Evolutionary conservation across 2,797 vertebrate genomes (phyloP), one percentile per base, ranked within the genome.

Genomic region (Lagodon rhomboides): DNA sequence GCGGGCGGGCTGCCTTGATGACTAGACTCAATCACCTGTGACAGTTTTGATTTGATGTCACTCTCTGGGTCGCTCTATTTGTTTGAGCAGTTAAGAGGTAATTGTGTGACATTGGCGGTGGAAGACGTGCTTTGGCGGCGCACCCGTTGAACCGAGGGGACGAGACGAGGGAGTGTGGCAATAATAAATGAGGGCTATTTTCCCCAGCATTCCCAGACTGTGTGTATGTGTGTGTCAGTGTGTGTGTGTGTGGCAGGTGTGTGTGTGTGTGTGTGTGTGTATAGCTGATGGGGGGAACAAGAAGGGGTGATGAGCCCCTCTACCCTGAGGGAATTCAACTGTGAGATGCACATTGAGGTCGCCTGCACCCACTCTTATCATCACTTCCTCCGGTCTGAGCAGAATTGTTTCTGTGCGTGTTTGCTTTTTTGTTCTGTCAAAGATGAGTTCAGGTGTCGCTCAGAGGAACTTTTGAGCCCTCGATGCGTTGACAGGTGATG

Each of bases 41-140:
- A 98, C 97, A 98, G 95, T 97, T 97, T 96, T 98, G 96, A 98
- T 98, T 98, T 97, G 96, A 96, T 99, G 97, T 99, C 98, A 99
- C 97, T 98, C 97, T 96, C 94, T 93, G 94, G 93, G 96, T 96
- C 96, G 96, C 96, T 96, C 96, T 97, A 97, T 99, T 99, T 99
- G 97, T 99, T 98, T 98, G 98, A 98, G 96, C 97, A 98, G 96
- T 99, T 99, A 99, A 98, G 97, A 98, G 97, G 98, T 99, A 99
- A 99, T 99, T 99, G 98, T 97, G 97, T 97, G 97, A 99, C 97
- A 99, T 98, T 97, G 98, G 95, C 95, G 90, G 85, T 95, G 93
- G 90, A 95, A 95, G 93, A 92, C 94, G 95, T 93, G 80, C 96
- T 97, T 95, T 95, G 94, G 93, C 89, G 90, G 84, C 30, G 92